phyloP scores from a whole-genome alignment of 2,888 invertebrate genomes.

The Torymus auratus region DNA sequence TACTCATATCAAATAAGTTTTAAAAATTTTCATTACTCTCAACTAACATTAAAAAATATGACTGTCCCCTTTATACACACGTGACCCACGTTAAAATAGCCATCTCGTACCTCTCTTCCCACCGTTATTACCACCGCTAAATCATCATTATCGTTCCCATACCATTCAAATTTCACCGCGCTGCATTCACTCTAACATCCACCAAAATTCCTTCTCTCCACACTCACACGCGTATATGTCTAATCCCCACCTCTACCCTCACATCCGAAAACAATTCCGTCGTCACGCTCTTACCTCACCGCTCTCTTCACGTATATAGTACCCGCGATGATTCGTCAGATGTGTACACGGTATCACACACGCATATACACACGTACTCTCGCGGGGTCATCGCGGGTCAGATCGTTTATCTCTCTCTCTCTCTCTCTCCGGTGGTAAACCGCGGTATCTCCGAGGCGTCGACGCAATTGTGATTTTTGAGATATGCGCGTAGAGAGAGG shows the following conservation, averaged over 20 bases:
- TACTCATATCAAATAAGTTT: too few relatives aligned
- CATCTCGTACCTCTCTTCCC: too few relatives aligned
- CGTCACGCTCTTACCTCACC: background rate
- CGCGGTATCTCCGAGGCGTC: slow-evolving; percentile 17
- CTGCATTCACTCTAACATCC: background rate
- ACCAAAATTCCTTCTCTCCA: background rate
- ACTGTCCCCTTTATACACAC: too few relatives aligned
- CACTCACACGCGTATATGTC: too few relatives aligned
- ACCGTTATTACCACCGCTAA: background rate
- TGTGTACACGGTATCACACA: too few relatives aligned
- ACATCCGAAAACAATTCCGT: background rate
- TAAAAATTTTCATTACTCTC: too few relatives aligned
- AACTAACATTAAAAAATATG: too few relatives aligned
- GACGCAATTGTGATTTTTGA: slow-evolving; percentile 46
- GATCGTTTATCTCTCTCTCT: slow-evolving; percentile 47
- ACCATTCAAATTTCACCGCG: background rate
- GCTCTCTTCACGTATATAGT: background rate
- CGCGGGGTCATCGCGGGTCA: slow-evolving; percentile 3
- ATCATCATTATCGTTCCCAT: background rate
- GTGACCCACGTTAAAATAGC: too few relatives aligned
- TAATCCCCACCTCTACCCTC: background rate
- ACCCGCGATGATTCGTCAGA: slow-evolving; percentile 30
- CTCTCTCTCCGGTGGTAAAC: background rate
- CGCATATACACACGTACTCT: too few relatives aligned
- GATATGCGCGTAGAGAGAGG: background rate